Conservation (phyloP, 2,113 vertebrate species). For the Anoura caudifer region DNA sequence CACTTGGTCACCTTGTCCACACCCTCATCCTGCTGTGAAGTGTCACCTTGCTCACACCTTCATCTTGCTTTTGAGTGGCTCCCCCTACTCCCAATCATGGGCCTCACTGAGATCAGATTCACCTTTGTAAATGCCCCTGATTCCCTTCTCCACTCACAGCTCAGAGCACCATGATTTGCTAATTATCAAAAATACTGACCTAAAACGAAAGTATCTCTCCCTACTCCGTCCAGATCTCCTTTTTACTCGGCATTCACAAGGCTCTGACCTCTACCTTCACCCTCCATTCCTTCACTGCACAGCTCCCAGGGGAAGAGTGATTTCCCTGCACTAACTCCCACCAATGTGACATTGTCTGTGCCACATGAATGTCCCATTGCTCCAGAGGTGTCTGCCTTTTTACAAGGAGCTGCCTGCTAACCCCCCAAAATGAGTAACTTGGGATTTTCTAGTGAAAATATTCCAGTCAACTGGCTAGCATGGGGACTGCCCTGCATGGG, state of each 20-base stretch:
- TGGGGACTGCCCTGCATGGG: not conserved
- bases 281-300: not conserved
- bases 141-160: not conserved
- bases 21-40: not conserved
- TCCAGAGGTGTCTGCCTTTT: not conserved
- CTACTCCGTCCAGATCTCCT: not conserved
- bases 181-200: not conserved
- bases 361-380: not conserved
- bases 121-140: not conserved
- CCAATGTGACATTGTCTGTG: not conserved
- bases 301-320: not conserved
- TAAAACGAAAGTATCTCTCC: not conserved
- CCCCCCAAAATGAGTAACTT: too few relatives aligned
- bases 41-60: not conserved
- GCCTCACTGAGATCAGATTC: not conserved
- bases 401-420: not conserved
- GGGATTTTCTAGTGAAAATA: not conserved
- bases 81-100: not conserved
- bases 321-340: not conserved
- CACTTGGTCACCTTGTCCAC: not conserved
- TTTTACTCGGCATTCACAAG: not conserved
- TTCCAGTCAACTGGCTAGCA: not conserved
- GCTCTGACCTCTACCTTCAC: not conserved
- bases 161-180: not conserved
- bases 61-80: not conserved